phyloP scores from a whole-genome alignment of 2,797 vertebrate genomes.

The Chelon auratus region DNA sequence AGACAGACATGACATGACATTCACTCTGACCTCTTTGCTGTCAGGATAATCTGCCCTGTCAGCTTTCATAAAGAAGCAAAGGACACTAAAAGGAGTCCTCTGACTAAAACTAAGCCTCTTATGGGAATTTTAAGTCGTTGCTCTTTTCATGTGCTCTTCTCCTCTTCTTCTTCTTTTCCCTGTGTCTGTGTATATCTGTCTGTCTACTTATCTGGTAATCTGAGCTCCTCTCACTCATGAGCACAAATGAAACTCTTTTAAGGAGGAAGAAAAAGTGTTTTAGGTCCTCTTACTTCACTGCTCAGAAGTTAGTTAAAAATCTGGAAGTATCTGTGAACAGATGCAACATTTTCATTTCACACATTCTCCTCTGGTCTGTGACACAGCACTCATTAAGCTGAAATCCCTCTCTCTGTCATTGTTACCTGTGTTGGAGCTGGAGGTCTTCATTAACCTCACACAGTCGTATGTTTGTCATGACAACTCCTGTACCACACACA shows the following conservation, averaged over 20 bases:
- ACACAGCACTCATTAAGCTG: slow-evolving; percentile 58
- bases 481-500: slow-evolving; percentile 17
- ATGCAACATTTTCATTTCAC: slow-evolving; percentile 35
- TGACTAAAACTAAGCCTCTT: slow-evolving; percentile 74
- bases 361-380: slow-evolving; percentile 30
- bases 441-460: slow-evolving; percentile 61
- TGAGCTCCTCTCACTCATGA: slow-evolving; percentile 36
- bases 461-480: slow-evolving; percentile 29
- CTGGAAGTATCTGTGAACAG: slow-evolving; percentile 33
- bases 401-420: slow-evolving; percentile 44
- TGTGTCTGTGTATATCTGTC: slow-evolving; percentile 41
- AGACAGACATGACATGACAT: slow-evolving; percentile 69
- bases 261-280: slow-evolving; percentile 27
- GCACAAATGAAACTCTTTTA: slow-evolving; percentile 33
- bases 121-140: slow-evolving; percentile 68
- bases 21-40: slow-evolving; percentile 63
- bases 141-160: slow-evolving; percentile 59
- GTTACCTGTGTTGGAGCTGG: slow-evolving; percentile 40
- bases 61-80: slow-evolving; percentile 72
- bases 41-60: slow-evolving; percentile 76
- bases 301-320: slow-evolving; percentile 45
- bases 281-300: slow-evolving; percentile 49
- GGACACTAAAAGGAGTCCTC: slow-evolving; percentile 62
- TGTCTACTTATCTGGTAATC: slow-evolving; percentile 64
- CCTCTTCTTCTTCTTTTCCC: slow-evolving; percentile 23